A percentile compares a stretch with the other conserved stretches of the same genome.
phyloP scores from a whole-genome alignment of 1,140 invertebrate species.

The Aphelenchoides besseyi region DNA sequence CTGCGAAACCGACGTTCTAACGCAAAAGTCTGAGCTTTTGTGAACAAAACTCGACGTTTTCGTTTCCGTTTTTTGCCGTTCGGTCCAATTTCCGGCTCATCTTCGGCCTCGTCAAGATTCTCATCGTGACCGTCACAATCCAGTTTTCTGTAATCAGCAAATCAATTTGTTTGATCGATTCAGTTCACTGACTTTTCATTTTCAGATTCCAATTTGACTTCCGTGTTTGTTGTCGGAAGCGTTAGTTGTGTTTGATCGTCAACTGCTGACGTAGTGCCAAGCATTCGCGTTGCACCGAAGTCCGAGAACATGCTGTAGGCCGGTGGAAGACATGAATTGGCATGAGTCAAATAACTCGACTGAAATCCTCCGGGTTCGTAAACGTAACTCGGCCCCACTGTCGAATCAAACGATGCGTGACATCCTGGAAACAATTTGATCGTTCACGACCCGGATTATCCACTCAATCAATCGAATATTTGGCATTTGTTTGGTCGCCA shows the following conservation, averaged over 20 bases:
- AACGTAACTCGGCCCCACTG: conserved; percentile 9
- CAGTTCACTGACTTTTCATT: conserved; percentile 18
- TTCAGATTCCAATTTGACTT: conserved; percentile 1
- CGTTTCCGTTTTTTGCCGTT: conserved; percentile 64
- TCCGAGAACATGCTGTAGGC: conserved; percentile 6
- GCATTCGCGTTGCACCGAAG: not conserved
- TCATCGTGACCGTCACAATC: conserved; percentile 15
- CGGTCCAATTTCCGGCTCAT: conserved; percentile 12
- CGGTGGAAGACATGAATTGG: not conserved
- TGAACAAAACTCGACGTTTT: conserved; percentile 91
- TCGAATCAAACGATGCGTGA: conserved; percentile 5
- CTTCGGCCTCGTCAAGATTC: conserved; percentile 22
- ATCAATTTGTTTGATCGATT: not conserved
- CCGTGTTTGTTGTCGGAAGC: too few species aligned
- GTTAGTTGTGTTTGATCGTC: not conserved
- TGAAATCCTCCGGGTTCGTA: conserved; percentile 10
- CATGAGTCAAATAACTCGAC: not conserved
- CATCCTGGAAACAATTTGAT: conserved; percentile 1
- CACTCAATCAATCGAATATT: not conserved
- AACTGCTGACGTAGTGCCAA: not conserved
- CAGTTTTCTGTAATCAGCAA: not conserved
- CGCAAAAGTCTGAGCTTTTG: conserved; percentile 93
- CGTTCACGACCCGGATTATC: not conserved
- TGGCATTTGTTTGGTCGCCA: not conserved
- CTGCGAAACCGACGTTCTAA: conserved; percentile 87